A percentile compares a stretch with the other conserved stretches of the same genome.
phyloP scores from a whole-genome alignment of 2,888 invertebrate species.

The Xylota segnis region DNA sequence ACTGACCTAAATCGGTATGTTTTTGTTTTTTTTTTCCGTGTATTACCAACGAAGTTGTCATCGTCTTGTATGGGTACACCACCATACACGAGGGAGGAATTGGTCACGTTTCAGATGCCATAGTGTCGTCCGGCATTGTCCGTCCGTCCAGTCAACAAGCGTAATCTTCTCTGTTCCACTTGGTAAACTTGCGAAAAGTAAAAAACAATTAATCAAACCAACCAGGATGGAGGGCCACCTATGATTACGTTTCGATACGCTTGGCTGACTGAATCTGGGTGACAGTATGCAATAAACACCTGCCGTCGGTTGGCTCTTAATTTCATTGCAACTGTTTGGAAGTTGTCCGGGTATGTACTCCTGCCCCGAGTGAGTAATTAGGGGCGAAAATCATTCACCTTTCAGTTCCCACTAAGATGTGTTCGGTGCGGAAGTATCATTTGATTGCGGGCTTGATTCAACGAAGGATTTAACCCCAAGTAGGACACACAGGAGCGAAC shows the following conservation, averaged over 20 bases:
- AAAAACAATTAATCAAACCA: conserved; percentile 66
- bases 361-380: conserved; percentile 52
- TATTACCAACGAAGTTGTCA: conserved; percentile 48
- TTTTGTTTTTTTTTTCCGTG: conserved; percentile 1
- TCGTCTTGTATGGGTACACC: too few species aligned
- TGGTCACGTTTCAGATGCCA: conserved; percentile 65
- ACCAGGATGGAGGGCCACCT: conserved; percentile 25
- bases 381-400: conserved; percentile 49
- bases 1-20: conserved; percentile 62
- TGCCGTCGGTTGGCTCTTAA: conserved; percentile 48
- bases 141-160: conserved; percentile 38
- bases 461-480: conserved; percentile 66
- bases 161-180: conserved; percentile 66
- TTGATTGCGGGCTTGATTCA: conserved; percentile 53
- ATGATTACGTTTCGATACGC: conserved; percentile 53
- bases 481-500: conserved; percentile 17
- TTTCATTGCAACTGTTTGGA: conserved; percentile 25
- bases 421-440: conserved; percentile 54
- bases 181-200: conserved; percentile 59
- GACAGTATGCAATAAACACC: conserved; percentile 68
- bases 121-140: conserved; percentile 56
- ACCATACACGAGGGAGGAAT: conserved; percentile 12
- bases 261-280: conserved; percentile 43
- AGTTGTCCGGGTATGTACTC: neutral
- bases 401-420: conserved; percentile 34